Base-by-base conservation (phyloP, 2,113 vertebrate genomes). In the Antechinus flavipes region DNA sequence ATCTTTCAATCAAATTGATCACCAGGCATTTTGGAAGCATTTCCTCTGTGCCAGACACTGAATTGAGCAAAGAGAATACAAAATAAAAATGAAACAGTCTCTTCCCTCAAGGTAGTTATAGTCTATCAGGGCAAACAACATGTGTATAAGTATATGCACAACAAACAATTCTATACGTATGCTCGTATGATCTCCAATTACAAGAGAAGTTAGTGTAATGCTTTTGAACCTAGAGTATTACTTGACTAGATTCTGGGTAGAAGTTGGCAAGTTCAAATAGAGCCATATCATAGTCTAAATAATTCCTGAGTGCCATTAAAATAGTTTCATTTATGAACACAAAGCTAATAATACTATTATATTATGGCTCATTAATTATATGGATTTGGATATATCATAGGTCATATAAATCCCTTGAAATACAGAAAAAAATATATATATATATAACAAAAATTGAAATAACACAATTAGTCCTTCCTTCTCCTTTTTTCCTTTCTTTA, bases 291-390 rank as follows among this genome's bases (percentile, higher is more conserved):
- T 90, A 24, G 27, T 93, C 89, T 94, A 94, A 89, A 89, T 90
- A 90, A 56, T 93, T 97, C 58, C 90, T 95, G 42, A 68, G 35
- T 90, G 42, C 94, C 58, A 93, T 93, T 91, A 95, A 23, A 24
- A 52, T 54, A 10, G 91, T 92, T 94, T 96, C 94, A 94, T 91
- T 96, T 97, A 92, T 96, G 68, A 95, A 49, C 27, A 68, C 0
- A 53, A 54, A 24, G 50, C 91, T 9, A 26, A 53, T 25, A 93
- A 61, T 91, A 91, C 26, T 93, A 46, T 91, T 96, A 89, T 95
- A 95, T 93, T 89, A 96, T 96, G 97, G 97, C 53, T 94, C 89
- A 93, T 97, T 97, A 92, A 97, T 95, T 97, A 91, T 93, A 95
- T 89, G 3, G 46, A 94, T 53, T 84, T 56, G 56, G 68, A 95